Conservation (phyloP, 2,113 vertebrate species). For the Nanorana parkeri region DNA sequence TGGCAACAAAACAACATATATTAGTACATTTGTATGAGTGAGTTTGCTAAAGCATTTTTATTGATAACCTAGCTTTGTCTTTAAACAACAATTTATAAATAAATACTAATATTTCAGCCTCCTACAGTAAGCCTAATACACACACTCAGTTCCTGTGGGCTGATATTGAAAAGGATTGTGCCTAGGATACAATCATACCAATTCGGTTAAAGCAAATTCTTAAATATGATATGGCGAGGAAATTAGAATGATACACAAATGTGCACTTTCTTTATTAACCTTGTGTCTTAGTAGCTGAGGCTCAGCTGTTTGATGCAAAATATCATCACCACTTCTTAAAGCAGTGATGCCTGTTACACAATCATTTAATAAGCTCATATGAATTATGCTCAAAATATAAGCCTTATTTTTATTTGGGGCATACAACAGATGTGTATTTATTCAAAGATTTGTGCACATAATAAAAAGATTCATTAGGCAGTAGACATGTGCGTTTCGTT, state of each 20-base stretch:
- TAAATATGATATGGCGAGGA: conserved; percentile 26
- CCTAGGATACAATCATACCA: background rate
- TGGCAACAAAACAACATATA: too few relatives aligned
- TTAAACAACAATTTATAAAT: too few relatives aligned
- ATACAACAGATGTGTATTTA: too few relatives aligned
- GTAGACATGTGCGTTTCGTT: too few relatives aligned
- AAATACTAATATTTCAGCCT: too few relatives aligned
- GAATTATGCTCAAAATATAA: background rate
- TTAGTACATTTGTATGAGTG: too few relatives aligned
- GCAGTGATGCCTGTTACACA: background rate
- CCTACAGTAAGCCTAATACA: too few relatives aligned
- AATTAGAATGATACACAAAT: conserved; percentile 32
- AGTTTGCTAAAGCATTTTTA: too few relatives aligned
- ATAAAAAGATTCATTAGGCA: too few relatives aligned
- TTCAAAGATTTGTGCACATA: too few relatives aligned
- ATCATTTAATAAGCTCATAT: background rate
- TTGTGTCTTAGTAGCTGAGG: conserved; percentile 22
- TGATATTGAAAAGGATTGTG: conserved; percentile 2
- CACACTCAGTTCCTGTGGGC: background rate
- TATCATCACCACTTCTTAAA: background rate
- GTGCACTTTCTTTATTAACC: conserved; percentile 35
- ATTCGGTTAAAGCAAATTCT: background rate
- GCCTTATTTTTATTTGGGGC: too few relatives aligned
- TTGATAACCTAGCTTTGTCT: too few relatives aligned
- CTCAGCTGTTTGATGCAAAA: conserved; percentile 17